Evolutionary conservation across 2,888 invertebrate species (phyloP), one percentile per base, ranked within the genome.

Genomic region (Aromia moschata): DNA sequence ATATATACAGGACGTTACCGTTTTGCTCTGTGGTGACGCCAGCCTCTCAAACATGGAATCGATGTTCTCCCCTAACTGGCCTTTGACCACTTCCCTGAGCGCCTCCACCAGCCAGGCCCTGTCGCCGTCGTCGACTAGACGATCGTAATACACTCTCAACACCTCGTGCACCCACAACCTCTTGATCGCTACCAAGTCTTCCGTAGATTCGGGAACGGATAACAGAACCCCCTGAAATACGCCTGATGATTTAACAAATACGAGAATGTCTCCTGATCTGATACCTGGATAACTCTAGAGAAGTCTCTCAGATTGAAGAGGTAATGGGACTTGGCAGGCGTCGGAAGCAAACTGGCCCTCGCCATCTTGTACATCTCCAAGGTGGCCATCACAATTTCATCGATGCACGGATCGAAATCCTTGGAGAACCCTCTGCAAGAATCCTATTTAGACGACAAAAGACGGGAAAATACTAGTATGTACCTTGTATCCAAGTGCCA

Each of bases 401-500:
- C 92, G 54, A 95, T 93, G 73, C 93, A 94, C 0, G 94, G 92
- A 82, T 96, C 94, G 78, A 97, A 97, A 58, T 96, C 96, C 79
- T 94, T 94, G 9, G 94, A 90, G 81, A 97, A 98, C 3, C 96
- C 96, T 77, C 94, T 93, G 80, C 55, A 82, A 81, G n/a, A n/a
- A n/a, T n/a, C n/a, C n/a, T n/a, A n/a, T n/a, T n/a, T n/a, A n/a
- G n/a, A n/a, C n/a, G n/a, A n/a, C n/a, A n/a, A n/a, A n/a, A n/a
- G n/a, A n/a, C n/a, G n/a, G n/a, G n/a, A n/a, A n/a, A n/a, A n/a
- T n/a, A n/a, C n/a, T n/a, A n/a, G 25, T 25, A 25, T 7, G 7
- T 74, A 88, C 95, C 92, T 90, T n/a, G 94, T 92, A 74, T 95
- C 94, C 72, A 97, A 87, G 84, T 98, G 97, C 97, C 97, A 97